These are phyloP conservation scores for Cyanoramphus novaezelandiae DNA, from an alignment of 2,113 vertebrate species.

Conservation along the genomic window DNA sequence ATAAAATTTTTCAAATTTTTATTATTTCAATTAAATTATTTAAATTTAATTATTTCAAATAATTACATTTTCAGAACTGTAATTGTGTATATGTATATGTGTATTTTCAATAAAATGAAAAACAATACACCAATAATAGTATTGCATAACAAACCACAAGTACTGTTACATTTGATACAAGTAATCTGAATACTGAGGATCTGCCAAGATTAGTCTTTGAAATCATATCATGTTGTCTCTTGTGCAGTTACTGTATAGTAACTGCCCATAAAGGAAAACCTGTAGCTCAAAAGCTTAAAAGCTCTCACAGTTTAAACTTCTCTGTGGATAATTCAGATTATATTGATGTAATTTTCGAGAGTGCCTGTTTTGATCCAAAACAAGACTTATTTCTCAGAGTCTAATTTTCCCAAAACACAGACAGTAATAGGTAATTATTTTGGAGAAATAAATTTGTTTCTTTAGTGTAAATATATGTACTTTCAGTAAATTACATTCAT, in stretches of 20 bases:
- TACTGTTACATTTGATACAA: constrained; percentile 5
- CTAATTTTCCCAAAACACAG: neutral
- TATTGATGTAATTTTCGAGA: constrained; percentile 41
- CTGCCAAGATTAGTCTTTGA: constrained; percentile 33
- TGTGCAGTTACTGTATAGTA: constrained; percentile 42
- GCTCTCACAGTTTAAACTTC: neutral
- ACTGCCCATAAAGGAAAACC: constrained; percentile 45
- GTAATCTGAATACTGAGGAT: constrained; percentile 32
- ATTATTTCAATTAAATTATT: no score
- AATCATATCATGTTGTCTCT: constrained; percentile 25
- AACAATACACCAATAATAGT: neutral
- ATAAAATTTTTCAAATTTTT: no score
- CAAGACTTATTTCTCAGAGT: constrained; percentile 8
- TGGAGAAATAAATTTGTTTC: neutral
- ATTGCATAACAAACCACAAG: neutral
- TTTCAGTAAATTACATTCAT: neutral
- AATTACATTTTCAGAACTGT: neutral
- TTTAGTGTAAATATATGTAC: neutral
- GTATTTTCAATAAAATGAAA: neutral
- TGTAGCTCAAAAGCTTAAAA: constrained; percentile 32
- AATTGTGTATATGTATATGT: neutral
- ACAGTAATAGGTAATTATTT: constrained; percentile 5
- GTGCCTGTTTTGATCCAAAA: constrained; percentile 21
- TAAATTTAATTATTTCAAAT: no score
- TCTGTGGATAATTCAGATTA: constrained; percentile 15